Evolutionary conservation across 37 sponge, comb jelly and placozoan species (phyloP).

Genomic region (Theonella swinhoei): DNA sequence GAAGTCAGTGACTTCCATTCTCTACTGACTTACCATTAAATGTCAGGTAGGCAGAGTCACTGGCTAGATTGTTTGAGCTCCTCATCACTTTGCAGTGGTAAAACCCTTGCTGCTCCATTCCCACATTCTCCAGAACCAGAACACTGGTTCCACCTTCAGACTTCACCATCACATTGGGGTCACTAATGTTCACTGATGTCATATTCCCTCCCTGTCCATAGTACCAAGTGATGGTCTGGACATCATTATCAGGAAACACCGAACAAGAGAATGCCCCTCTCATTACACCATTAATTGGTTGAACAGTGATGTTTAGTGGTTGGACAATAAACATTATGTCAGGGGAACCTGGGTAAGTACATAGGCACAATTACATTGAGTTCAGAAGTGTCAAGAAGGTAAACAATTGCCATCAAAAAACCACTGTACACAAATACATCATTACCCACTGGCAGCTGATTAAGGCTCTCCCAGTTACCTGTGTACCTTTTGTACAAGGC

Average conservation of each 20-base stretch:
- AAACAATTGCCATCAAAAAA: not conserved
- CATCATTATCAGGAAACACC: not conserved
- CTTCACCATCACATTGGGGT: not conserved
- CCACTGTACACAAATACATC: not conserved
- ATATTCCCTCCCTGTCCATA: not conserved
- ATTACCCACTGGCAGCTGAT: too few relatives aligned
- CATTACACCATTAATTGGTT: not conserved
- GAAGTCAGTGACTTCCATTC: not conserved
- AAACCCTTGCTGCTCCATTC: not conserved
- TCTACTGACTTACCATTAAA: not conserved
- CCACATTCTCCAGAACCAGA: constrained; percentile 5
- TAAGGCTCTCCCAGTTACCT: too few relatives aligned
- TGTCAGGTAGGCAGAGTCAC: not conserved
- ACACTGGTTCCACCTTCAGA: constrained; percentile 10
- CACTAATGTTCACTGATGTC: not conserved
- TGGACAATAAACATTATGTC: not conserved
- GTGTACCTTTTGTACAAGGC: not conserved
- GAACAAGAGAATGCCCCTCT: constrained; percentile 25
- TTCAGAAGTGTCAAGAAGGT: not conserved
- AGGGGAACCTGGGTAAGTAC: not conserved
- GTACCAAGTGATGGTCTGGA: not conserved
- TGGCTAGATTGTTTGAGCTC: too few relatives aligned
- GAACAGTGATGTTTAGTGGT: not conserved
- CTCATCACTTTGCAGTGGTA: not conserved
- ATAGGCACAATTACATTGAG: not conserved